A percentile compares a stretch with the other conserved stretches of the same genome.
Conservation (phyloP, 2,888 invertebrate species). For the Anticlea derivata region DNA sequence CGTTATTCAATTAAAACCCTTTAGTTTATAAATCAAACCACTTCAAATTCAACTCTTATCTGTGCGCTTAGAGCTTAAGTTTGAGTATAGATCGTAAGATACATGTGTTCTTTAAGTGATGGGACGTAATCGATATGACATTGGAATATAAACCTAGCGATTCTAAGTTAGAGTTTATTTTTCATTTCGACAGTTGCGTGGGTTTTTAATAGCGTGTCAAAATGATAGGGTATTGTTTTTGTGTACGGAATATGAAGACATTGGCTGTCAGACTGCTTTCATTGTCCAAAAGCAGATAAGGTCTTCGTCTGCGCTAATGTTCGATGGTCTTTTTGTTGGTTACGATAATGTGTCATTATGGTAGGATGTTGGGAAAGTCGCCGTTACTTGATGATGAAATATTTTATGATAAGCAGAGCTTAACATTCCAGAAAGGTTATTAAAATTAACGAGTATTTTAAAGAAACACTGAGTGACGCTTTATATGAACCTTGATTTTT, state of each 20-base stretch:
- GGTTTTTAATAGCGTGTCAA: conserved; percentile 66
- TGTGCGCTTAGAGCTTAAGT: neutral
- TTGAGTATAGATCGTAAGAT: conserved; percentile 5
- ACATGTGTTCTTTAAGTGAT: conserved; percentile 42
- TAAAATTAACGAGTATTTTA: neutral
- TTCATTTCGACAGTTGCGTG: conserved; percentile 29
- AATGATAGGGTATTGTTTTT: conserved; percentile 77
- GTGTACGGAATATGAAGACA: conserved; percentile 73
- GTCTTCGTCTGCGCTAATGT: conserved; percentile 55
- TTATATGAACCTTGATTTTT: too few relatives aligned
- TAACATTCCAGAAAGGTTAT: conserved; percentile 6
- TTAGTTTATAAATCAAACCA: conserved; percentile 45
- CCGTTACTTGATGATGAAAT: conserved; percentile 30
- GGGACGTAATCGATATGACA: conserved; percentile 26
- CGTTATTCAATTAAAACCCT: conserved; percentile 78
- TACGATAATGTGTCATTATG: conserved; percentile 50
- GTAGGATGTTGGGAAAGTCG: conserved; percentile 32
- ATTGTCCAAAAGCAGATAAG: conserved; percentile 63
- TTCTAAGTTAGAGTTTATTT: conserved; percentile 22
- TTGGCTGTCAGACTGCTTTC: conserved; percentile 66
- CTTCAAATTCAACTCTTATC: conserved; percentile 33
- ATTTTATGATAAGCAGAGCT: conserved; percentile 16
- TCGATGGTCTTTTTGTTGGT: conserved; percentile 37
- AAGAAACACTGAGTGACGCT: too few relatives aligned
- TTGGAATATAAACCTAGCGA: conserved; percentile 42